A percentile compares a stretch with the other conserved stretches of the same genome.
These are phyloP conservation scores for Radopholus similis DNA, from an alignment of 1,140 invertebrate species.

Conservation along the genomic window DNA sequence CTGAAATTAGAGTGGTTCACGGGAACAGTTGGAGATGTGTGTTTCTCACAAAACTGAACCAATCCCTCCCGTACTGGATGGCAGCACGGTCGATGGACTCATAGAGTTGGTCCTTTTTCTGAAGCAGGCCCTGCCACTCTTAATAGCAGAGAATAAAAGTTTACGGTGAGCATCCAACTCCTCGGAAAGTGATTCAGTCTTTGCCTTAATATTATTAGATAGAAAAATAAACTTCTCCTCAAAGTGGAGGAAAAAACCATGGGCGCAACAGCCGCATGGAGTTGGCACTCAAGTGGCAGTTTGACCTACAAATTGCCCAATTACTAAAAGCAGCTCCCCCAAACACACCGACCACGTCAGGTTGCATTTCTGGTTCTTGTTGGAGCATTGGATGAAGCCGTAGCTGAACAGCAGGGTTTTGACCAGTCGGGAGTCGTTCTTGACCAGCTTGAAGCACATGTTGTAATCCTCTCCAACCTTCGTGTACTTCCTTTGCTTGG, in stretches of 20 bases:
- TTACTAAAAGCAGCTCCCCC: no score
- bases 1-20: conserved; percentile 26
- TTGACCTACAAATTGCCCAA: no score
- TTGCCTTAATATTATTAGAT: conserved; percentile 29
- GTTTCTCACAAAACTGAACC: conserved; percentile 48
- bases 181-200: conserved; percentile 44
- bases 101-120: conserved; percentile 44
- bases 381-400: conserved; percentile 46
- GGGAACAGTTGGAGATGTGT: conserved; percentile 12
- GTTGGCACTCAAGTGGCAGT: no score
- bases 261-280: conserved; percentile 27
- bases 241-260: conserved; percentile 20
- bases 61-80: conserved; percentile 23
- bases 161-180: conserved; percentile 23
- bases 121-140: conserved; percentile 7
- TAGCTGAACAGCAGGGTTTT: conserved; percentile 43
- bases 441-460: conserved; percentile 45
- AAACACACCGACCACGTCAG: conserved; percentile 42
- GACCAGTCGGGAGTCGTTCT: conserved; percentile 42
- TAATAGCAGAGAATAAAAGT: background rate
- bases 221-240: background rate
- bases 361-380: conserved; percentile 40
- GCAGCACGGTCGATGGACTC: conserved; percentile 31
- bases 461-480: conserved; percentile 31
- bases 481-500: conserved; percentile 23